Evolutionary conservation across 2,113 vertebrate species (phyloP).

Genomic region (Heterotis niloticus): DNA sequence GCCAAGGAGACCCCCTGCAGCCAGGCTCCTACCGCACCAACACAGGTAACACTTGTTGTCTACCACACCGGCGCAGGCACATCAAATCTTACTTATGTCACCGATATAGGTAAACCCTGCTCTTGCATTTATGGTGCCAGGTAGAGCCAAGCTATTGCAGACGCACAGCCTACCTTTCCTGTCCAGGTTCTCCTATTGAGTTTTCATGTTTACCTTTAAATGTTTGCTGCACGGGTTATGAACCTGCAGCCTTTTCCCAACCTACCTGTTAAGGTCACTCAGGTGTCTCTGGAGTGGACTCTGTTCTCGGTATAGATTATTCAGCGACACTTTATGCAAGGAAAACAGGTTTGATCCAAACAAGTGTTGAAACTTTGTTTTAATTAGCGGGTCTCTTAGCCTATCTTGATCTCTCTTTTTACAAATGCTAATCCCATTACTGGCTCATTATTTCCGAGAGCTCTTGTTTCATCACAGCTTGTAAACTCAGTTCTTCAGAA

Average conservation of each 20-base stretch:
- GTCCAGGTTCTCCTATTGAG: background rate
- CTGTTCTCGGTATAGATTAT: background rate
- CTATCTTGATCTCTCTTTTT: slow-evolving; percentile 37
- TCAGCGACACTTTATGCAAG: background rate
- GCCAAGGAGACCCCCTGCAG: slow-evolving; percentile 77
- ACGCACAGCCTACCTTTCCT: too few relatives aligned
- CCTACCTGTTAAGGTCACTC: background rate
- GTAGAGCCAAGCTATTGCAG: slow-evolving; percentile 60
- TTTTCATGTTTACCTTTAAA: background rate
- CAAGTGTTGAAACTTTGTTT: background rate
- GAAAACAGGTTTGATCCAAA: background rate
- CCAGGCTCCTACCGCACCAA: slow-evolving; percentile 73
- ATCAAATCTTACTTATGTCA: slow-evolving; percentile 67
- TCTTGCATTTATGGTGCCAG: slow-evolving; percentile 66
- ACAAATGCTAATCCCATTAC: slow-evolving; percentile 54
- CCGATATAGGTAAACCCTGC: slow-evolving; percentile 67
- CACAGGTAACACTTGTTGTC: slow-evolving; percentile 71
- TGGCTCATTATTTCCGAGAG: slow-evolving; percentile 34
- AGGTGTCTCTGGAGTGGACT: background rate
- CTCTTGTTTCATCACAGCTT: background rate
- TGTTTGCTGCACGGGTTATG: too few relatives aligned
- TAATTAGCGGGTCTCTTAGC: slow-evolving; percentile 42
- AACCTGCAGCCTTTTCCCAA: too few relatives aligned
- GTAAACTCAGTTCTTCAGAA: background rate
- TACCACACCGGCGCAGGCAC: slow-evolving; percentile 76